Evolutionary conservation across 1,140 invertebrate genomes (phyloP).

Genomic region (Dryas iulia): DNA sequence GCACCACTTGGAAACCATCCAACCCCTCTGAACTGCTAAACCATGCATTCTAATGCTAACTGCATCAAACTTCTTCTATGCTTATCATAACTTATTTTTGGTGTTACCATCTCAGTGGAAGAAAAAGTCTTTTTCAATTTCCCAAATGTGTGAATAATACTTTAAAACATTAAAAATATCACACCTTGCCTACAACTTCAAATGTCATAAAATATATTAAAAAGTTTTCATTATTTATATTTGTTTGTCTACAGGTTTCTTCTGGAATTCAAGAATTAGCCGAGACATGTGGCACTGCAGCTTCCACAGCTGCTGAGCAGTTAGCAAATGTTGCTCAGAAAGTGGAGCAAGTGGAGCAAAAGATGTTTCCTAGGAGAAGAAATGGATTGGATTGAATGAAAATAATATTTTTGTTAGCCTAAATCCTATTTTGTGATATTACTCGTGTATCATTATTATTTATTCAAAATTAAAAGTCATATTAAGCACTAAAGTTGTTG

Average conservation of each 20-base stretch:
- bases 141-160: too few species aligned
- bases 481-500: neutral
- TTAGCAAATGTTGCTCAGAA: constrained; percentile 61
- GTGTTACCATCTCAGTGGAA: too few species aligned
- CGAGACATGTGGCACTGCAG: constrained; percentile 66
- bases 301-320: constrained; percentile 59
- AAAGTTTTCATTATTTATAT: neutral
- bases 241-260: constrained; percentile 50
- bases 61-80: too few species aligned
- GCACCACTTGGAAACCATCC: too few species aligned
- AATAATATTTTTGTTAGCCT: neutral
- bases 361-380: constrained; percentile 58
- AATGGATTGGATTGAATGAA: constrained; percentile 63
- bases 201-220: too few species aligned
- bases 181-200: too few species aligned
- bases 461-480: constrained; percentile 40
- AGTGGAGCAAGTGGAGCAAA: constrained; percentile 64
- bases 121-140: too few species aligned
- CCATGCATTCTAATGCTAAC: too few species aligned
- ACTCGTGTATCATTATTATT: constrained; percentile 3
- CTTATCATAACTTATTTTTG: too few species aligned
- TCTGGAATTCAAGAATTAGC: constrained; percentile 67
- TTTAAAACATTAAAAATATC: too few species aligned
- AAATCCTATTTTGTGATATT: constrained; percentile 22
- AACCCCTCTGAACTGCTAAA: too few species aligned